Conservation (phyloP, 2,888 invertebrate species). For the Eurois occulta region DNA sequence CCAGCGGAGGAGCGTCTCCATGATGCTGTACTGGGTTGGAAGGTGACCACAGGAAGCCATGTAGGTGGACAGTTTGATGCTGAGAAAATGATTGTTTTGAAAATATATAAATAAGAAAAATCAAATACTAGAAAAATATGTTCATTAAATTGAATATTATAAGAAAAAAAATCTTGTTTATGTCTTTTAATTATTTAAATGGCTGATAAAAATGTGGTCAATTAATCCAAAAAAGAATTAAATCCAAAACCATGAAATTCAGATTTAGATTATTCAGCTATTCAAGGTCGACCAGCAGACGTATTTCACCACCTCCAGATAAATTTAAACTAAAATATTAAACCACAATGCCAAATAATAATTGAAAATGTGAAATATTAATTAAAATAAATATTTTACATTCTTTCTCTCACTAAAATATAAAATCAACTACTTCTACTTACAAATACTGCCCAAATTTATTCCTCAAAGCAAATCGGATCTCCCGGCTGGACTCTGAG, state of each 20-base stretch:
- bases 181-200: not conserved
- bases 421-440: slow-evolving; percentile 61
- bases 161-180: not conserved
- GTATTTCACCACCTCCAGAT: not conserved
- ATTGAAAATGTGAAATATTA: not conserved
- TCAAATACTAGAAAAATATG: not conserved
- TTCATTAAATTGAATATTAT: not conserved
- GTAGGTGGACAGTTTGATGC: slow-evolving; percentile 72
- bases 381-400: not conserved
- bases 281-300: not conserved
- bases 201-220: not conserved
- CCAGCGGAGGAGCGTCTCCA: slow-evolving; percentile 83
- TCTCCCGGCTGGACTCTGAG: slow-evolving; percentile 75
- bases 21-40: slow-evolving; percentile 75
- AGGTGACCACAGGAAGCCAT: slow-evolving; percentile 76
- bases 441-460: slow-evolving; percentile 80
- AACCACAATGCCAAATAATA: not conserved
- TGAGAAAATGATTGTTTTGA: slow-evolving; percentile 45
- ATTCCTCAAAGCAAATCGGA: slow-evolving; percentile 74
- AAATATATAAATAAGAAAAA: not conserved
- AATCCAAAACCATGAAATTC: not conserved
- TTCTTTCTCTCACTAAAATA: not conserved
- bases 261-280: not conserved
- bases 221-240: not conserved
- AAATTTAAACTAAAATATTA: not conserved